Evolutionary conservation across 2,888 invertebrate genomes (phyloP), one percentile per base, ranked within the genome.

Genomic region (Drosophila putrida): DNA sequence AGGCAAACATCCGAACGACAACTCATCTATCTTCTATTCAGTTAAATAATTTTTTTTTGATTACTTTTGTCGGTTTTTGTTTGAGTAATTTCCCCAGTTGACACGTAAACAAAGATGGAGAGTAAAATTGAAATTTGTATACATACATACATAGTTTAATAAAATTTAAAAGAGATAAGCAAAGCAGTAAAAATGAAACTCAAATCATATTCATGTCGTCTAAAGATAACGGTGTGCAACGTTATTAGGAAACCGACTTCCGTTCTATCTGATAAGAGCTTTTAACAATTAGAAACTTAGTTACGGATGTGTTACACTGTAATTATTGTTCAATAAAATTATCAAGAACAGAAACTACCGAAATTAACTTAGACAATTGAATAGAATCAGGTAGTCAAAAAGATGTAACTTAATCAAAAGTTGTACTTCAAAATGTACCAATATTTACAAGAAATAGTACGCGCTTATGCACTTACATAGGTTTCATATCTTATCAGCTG

Each of bases 101-200:
- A 44, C 76, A 71, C 41, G 35, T 66, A 31, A 49, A 46, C 41
- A 41, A 8, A 35, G 38, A 51, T 44, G 27, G 31, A 6, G 3
- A 46, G 4, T 49, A 9, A 33, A 20, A 25, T 44, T 20, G 43
- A 43, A 35, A 64, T 13, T 49, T 41, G 49, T 11, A 10, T 10
- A 39, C 39, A 49, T 4, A 41, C 6, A 44, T 36, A 13, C 33
- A 33, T 11, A 27, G n/a, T 11, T 13, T 49, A 51, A 15, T 41
- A 39, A 38, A 39, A 41, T 54, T 49, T 49, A 1, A 25, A 36
- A 35, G 27, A 63, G 78, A 75, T 75, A 77, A 67, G 62, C 35
- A 41, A 13, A 33, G 36, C 43, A 38, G 65, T 57, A 53, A 77
- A 77, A 76, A 46, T 43, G n/a, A 38, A 49, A 51, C 54, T 41